These are phyloP conservation scores for Synanthedon vespiformis DNA, from an alignment of 2,888 invertebrate species.

Conservation along the genomic window DNA sequence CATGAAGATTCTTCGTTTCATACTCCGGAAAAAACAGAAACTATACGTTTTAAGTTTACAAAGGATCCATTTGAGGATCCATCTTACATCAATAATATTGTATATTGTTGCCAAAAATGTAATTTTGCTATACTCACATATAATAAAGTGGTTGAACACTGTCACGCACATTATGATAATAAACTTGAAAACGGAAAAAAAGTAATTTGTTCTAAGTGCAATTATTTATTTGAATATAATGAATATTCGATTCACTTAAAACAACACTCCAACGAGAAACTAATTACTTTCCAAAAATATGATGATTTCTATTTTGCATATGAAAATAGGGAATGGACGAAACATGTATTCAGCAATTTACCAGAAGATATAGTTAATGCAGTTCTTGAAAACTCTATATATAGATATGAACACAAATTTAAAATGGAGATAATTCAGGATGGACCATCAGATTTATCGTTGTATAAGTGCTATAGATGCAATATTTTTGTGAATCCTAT, in stretches of 20 bases:
- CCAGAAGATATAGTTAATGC: slow-evolving; percentile 14
- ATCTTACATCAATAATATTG: slow-evolving; percentile 3
- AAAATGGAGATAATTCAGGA: slow-evolving; percentile 36
- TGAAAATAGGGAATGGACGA: slow-evolving; percentile 31
- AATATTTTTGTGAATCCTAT: slow-evolving; percentile 24
- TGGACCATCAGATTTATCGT: slow-evolving; percentile 22
- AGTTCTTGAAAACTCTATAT: slow-evolving; percentile 33
- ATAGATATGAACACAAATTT: slow-evolving; percentile 36
- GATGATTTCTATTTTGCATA: slow-evolving; percentile 36
- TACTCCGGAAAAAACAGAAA: background rate
- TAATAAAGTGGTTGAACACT: slow-evolving; percentile 42
- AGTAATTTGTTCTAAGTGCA: slow-evolving; percentile 21
- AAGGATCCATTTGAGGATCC: background rate
- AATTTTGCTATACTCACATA: slow-evolving; percentile 27
- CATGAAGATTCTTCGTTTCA: background rate
- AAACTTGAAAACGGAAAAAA: slow-evolving; percentile 9
- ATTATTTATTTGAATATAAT: slow-evolving; percentile 19
- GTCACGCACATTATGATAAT: slow-evolving; percentile 33
- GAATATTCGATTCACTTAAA: slow-evolving; percentile 19
- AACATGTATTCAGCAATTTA: slow-evolving; percentile 32
- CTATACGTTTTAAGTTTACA: background rate
- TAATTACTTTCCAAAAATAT: slow-evolving; percentile 20
- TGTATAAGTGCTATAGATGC: slow-evolving; percentile 44
- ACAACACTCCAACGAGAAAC: slow-evolving; percentile 13
- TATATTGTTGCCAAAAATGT: slow-evolving; percentile 37